These are phyloP conservation scores for Stichopus horrens DNA, from an alignment of 53 echinoderm and acorn worm species.

Conservation along the genomic window DNA sequence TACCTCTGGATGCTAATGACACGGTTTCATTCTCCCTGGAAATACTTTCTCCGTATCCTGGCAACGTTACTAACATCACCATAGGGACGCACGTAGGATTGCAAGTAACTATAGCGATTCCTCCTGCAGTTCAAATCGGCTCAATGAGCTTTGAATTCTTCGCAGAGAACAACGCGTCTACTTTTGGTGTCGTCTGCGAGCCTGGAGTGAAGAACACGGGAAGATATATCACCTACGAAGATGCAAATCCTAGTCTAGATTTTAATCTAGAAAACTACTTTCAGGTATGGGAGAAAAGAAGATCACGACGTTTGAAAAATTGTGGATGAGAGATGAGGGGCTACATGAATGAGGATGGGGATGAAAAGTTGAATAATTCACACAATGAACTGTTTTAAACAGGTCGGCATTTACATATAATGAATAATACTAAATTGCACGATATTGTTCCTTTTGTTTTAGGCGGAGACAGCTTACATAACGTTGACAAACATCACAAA, in stretches of 20 bases:
- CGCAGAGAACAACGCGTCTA: slow-evolving; percentile 15
- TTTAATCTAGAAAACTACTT: slow-evolving; percentile 29
- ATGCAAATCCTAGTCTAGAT: neutral
- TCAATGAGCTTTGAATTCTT: slow-evolving; percentile 34
- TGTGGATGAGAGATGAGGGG: too few relatives aligned
- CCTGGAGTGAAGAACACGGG: slow-evolving; percentile 12
- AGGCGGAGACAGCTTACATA: slow-evolving; percentile 23
- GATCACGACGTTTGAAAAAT: too few relatives aligned
- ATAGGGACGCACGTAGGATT: slow-evolving; percentile 34
- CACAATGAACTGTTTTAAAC: too few relatives aligned
- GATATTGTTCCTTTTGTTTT: neutral
- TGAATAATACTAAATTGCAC: too few relatives aligned
- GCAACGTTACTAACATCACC: slow-evolving; percentile 19
- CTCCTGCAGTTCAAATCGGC: slow-evolving; percentile 1
- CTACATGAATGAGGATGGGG: too few relatives aligned
- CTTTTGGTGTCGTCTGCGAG: slow-evolving; percentile 46
- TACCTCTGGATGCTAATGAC: slow-evolving; percentile 21
- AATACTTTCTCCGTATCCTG: neutral
- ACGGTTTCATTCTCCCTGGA: slow-evolving; percentile 14
- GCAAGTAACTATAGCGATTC: slow-evolving; percentile 9
- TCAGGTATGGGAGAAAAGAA: neutral
- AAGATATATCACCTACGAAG: slow-evolving; percentile 22
- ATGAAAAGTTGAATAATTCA: too few relatives aligned
- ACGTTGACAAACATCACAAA: slow-evolving; percentile 20
- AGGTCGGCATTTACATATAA: too few relatives aligned